Evolutionary conservation across 1,140 invertebrate genomes (phyloP).

Genomic region (Drosophila quadrilineata): DNA sequence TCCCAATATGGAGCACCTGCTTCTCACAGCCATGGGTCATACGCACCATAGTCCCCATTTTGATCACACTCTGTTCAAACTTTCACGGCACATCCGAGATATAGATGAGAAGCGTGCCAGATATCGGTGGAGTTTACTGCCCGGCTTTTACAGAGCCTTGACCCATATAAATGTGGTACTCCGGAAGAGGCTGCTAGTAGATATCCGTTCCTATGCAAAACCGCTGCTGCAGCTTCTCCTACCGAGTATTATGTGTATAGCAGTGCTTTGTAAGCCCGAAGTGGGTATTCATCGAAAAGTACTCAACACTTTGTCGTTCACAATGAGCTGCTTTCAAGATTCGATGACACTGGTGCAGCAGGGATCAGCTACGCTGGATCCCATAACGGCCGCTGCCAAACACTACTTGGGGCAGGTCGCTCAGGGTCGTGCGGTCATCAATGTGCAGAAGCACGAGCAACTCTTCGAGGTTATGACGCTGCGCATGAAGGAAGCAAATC

Average conservation of each 20-base stretch:
- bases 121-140: background rate
- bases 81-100: background rate
- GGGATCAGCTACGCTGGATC: background rate
- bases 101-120: constrained; percentile 3
- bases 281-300: background rate
- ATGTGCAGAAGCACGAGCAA: background rate
- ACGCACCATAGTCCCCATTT: background rate
- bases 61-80: background rate
- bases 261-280: constrained; percentile 1
- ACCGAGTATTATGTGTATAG: constrained; percentile 5
- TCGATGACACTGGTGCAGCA: constrained; percentile 2
- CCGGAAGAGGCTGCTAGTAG: constrained; percentile 11
- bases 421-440: background rate
- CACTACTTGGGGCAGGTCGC: background rate
- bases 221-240: constrained; percentile 18
- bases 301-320: background rate
- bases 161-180: constrained; percentile 12
- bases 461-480: background rate
- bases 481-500: background rate
- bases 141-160: background rate
- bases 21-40: constrained; percentile 9
- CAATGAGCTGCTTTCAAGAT: background rate
- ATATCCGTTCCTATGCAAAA: constrained; percentile 3
- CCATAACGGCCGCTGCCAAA: constrained; percentile 1
- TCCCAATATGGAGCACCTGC: constrained; percentile 20